Base-by-base conservation (phyloP, 1,140 invertebrate genomes). In the Bombus waltoni region DNA sequence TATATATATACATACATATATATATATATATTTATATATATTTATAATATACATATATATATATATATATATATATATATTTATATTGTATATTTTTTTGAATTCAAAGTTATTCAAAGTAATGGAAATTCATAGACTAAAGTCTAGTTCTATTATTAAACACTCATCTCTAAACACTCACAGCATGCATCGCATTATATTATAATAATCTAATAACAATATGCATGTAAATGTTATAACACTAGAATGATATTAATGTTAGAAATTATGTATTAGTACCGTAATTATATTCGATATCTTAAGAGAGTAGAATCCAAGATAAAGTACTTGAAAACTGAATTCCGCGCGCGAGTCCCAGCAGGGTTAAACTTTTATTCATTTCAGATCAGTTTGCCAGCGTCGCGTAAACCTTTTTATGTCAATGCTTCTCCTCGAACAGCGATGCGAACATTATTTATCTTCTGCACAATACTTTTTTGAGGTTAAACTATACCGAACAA, bases 121-220 rank as follows among this genome's bases (percentile, higher is more conserved):
- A 83, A 75, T 38, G 57, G 57, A 75, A 83, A 75, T 71, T 38
- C 28, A 74, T 68, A 38, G 35, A 77, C 59, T 68, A 76, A 40
- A 76, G 15, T 9, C 72, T 76, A 53, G 9, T 1, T 18, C 44
- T 83, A 83, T 62, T 28, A 40, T 83, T 82, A 65, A 74, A 70
- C 40, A 72, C 28, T 72, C 79, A 72, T 71, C n/a, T 74, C 80
- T 82, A 82, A 75, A 82, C 71, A 74, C 32, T 25, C 81, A 74
- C 42, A 28, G 47, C 81, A 75, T 65, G 71, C 81, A 47, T 76
- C 72, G 53, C 72, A 44, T 74, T 44, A 75, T 35, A 9, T 47
- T 68, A 70, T 38, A 57, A n/a, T 75, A 75, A 83, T 75, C 42
- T 83, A 75, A n/a, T 53, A 83, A 81, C 80, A 65, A 35, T 74